Percentiles rank a stretch among this genome's conserved stretches.
phyloP scores from a whole-genome alignment of 2,113 vertebrate species.

The Damaliscus lunatus region DNA sequence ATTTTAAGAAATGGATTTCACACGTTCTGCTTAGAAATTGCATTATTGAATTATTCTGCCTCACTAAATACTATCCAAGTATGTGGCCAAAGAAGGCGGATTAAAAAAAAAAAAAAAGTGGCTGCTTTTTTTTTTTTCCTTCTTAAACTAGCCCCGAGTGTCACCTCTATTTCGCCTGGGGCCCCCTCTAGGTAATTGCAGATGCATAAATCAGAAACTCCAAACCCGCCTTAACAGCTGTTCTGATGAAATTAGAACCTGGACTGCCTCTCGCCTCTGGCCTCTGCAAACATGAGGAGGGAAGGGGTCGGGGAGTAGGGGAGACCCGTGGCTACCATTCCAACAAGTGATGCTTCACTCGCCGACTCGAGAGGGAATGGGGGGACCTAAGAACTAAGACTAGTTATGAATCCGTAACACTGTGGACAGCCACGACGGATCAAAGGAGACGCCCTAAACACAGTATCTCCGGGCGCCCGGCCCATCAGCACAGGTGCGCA shows the following conservation, averaged over 20 bases:
- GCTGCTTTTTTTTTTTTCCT: neutral
- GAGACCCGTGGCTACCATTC: neutral
- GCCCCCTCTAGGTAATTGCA: neutral
- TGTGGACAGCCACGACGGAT: neutral
- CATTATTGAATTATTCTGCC: constrained; percentile 32
- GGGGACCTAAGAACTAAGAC: neutral
- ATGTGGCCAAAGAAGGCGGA: neutral
- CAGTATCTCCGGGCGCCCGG: neutral
- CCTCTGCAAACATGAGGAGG: neutral
- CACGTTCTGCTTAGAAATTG: neutral
- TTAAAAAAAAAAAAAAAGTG: neutral
- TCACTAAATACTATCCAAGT: neutral
- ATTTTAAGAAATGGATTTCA: neutral
- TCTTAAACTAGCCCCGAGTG: too few species aligned
- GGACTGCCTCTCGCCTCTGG: too few species aligned
- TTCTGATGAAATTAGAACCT: neutral
- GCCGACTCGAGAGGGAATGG: neutral
- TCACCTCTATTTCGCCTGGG: neutral
- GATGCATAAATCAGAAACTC: neutral
- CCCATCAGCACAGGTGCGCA: neutral
- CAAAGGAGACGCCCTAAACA: neutral
- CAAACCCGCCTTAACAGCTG: constrained; percentile 24
- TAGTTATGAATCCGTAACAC: neutral
- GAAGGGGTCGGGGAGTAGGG: accelerated
- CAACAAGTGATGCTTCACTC: neutral